Base-by-base conservation (phyloP, 2,797 vertebrate species). In the Myotis myotis region DNA sequence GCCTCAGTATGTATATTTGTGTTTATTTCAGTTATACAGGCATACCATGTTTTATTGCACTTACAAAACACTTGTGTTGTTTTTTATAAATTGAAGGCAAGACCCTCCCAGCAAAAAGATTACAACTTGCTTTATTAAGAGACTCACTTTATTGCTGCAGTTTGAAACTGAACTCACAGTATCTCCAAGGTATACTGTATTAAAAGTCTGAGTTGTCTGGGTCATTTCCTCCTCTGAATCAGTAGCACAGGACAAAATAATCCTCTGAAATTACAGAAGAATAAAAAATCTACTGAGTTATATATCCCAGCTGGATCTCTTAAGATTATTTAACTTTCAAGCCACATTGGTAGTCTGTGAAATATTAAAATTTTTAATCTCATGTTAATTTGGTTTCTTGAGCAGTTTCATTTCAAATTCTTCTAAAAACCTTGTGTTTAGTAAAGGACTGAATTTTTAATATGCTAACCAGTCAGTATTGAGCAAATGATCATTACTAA, bases 251-350 rank as follows among this genome's bases (percentile, higher is more conserved):
- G 10, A 82, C 53, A 89, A 71, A 51, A 88, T 76, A 85, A 47
- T 89, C 25, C 38, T 71, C 60, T 91, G 80, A 86, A 94, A 75
- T 86, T 66, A 49, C 0, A 86, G 64, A 92, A 92, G 17, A 49
- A 49, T 66, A 80, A 64, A 84, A 82, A 82, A 89, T 12, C 3
- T 36, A 13, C 23, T 47, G 38, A 87, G 53, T 74, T 85, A 60
- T 19, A 70, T 87, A 84, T 25, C 75, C 25, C 17, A 81, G 9
- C 33, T 68, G 11, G 11, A n/a, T 88, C 64, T 85, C 51, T 82
- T 83, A 72, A 93, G 36, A 71, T 66, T 92, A 8, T 92, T 95
- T 44, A 71, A 33, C n/a, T 85, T 95, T 71, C n/a, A 83, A 72
- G 68, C 47, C 36, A 76, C 55, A n/a, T 70, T 28, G 20, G 57